Base-by-base conservation (phyloP, 2,888 invertebrate genomes). In the Artemia sinica region DNA sequence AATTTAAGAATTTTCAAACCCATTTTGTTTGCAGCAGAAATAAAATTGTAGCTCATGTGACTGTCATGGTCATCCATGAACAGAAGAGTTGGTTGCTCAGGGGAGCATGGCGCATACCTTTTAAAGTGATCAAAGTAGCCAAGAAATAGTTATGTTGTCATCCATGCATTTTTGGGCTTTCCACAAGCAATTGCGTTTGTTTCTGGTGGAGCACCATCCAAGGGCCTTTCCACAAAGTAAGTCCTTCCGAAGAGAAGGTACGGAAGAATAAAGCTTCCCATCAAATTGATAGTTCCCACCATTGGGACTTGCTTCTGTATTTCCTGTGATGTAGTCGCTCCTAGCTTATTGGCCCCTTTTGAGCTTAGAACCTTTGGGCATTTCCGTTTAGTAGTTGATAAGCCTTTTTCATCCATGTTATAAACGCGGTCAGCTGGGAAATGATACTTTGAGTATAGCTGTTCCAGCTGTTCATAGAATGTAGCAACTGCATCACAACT, bases 11-110 rank as follows among this genome's bases (percentile, higher is more conserved):
- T 52, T 52, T 52, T 12, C 52, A 52, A 52, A 12, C 52, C 52
- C 52, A 52, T 52, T n/a, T 52, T n/a, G 52, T 52, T 52, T n/a
- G 52, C 52, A 52, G n/a, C 52, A 52, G 52, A 52, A 52, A 52
- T 52, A n/a, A 52, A 52, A n/a, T 52, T 52, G 52, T 52, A 52
- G 52, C 52, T 13, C 52, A 52, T 52, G 52, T 52, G 52, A 52
- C 52, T 52, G n/a, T 52, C 52, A 52, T 52, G 52, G 52, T n/a
- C n/a, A n/a, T 52, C 52, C 52, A 52, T 52, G 52, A 52, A n/a
- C 12, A 52, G 52, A 52, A 52, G 52, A n/a, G n/a, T n/a, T 52
- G 52, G 52, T 52, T 52, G 52, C 52, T 52, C 52, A 52, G 52
- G 12, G n/a, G 52, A 52, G 52, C 52, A 52, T n/a, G 13, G 52